Conservation (phyloP, 2,888 invertebrate species). For the Microctonus hyperodae region DNA sequence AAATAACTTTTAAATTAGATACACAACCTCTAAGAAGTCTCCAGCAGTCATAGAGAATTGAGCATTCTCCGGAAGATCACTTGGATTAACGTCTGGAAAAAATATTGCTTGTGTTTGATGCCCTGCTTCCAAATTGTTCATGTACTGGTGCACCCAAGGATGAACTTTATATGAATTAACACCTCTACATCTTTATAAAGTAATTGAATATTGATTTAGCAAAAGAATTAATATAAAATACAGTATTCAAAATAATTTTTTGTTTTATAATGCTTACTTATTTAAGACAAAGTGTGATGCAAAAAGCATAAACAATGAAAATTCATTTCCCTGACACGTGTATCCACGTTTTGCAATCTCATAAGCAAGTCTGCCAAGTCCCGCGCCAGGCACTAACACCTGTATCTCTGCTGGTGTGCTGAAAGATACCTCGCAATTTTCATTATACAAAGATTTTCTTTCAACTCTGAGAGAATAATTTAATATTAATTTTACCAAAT, state of each 20-base stretch:
- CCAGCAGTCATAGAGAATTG: constrained; percentile 96
- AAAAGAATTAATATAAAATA: constrained; percentile 13
- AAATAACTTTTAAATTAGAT: neutral
- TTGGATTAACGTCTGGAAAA: constrained; percentile 90
- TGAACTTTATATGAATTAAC: constrained; percentile 80
- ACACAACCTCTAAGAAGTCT: constrained; percentile 87
- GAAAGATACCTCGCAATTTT: no score
- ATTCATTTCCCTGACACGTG: constrained; percentile 96
- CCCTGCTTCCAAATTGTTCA: constrained; percentile 82
- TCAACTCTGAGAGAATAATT: no score
- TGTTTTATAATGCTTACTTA: constrained; percentile 65
- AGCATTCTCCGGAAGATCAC: constrained; percentile 69
- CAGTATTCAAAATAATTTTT: constrained; percentile 3
- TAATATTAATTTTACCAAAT: constrained; percentile 60
- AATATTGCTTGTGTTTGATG: constrained; percentile 80
- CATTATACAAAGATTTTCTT: no score
- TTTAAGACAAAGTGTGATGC: constrained; percentile 96
- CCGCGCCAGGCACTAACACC: constrained; percentile 95
- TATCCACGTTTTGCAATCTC: constrained; percentile 92
- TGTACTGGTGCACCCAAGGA: constrained; percentile 96
- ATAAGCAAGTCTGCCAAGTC: constrained; percentile 91
- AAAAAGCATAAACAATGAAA: constrained; percentile 96
- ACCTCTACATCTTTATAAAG: constrained; percentile 65
- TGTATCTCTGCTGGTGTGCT: constrained; percentile 67
- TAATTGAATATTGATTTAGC: constrained; percentile 46